These are phyloP conservation scores for Corydoras maculifer DNA, from an alignment of 2,113 vertebrate genomes.

Conservation along the genomic window DNA sequence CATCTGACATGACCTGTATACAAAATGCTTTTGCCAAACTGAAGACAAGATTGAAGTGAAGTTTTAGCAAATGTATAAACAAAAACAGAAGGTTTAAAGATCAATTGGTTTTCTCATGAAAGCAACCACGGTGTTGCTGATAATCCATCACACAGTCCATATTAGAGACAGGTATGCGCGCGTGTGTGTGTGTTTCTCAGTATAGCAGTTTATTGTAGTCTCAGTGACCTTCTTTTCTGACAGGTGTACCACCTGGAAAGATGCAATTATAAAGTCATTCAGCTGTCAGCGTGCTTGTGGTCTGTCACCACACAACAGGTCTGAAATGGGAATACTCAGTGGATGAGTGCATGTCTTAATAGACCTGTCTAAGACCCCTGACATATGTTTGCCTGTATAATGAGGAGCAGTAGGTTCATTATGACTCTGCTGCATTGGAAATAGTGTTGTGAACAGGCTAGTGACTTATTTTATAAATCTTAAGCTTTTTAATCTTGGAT, in stretches of 20 bases:
- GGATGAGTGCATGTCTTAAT: slow-evolving; percentile 48
- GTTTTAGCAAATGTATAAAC: neutral
- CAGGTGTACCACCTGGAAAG: slow-evolving; percentile 60
- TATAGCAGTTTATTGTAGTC: neutral
- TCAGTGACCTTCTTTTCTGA: slow-evolving; percentile 33
- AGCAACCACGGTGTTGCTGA: neutral
- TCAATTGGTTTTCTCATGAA: neutral
- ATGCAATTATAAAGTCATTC: slow-evolving; percentile 65
- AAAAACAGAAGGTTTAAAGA: neutral
- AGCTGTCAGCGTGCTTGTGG: slow-evolving; percentile 44
- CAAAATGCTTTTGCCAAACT: neutral
- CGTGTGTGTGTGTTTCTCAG: slow-evolving; percentile 6
- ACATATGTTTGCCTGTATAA: slow-evolving; percentile 21
- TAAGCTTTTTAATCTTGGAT: too few species aligned
- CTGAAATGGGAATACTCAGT: slow-evolving; percentile 37
- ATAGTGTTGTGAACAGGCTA: too few species aligned
- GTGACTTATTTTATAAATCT: too few species aligned
- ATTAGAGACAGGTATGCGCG: slow-evolving; percentile 3
- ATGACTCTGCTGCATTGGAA: neutral
- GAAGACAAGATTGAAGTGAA: neutral
- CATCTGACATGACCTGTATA: neutral
- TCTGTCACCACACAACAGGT: slow-evolving; percentile 50
- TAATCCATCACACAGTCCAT: neutral
- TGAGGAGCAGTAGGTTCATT: neutral
- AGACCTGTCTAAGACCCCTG: slow-evolving; percentile 23